Evolutionary conservation across 2,113 vertebrate species (phyloP), one percentile per base, ranked within the genome.

Genomic region (Oreochromis aureus): DNA sequence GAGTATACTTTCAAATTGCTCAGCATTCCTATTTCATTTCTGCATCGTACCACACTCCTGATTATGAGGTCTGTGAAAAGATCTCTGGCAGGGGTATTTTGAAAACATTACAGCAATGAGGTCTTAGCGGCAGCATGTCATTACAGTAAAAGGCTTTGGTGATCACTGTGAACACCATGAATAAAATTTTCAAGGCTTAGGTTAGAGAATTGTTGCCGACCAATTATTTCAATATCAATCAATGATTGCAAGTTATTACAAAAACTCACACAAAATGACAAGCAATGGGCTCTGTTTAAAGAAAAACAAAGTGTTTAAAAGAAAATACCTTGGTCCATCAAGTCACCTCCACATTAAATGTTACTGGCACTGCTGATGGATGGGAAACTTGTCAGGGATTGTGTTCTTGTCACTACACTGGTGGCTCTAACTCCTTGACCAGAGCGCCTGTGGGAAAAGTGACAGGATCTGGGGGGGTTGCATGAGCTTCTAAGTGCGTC

Each of bases 401-500:
- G 32, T 61, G 51, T 86, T 83, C 71, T 85, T 89, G 83, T 89
- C 58, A 66, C 36, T 10, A 61, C 18, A n/a, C n/a, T 53, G 13
- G 16, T 15, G 13, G 41, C 83, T 90, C 53, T 48, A 83, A 83
- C 84, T 71, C 82, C 79, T 61, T 80, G 85, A 24, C 76, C 76
- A 11, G 36, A 86, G 81, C 4, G 27, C 73, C 87, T 87, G 84
- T 76, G 71, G 87, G 89, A 54, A 87, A 81, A 46, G 56, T 85
- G 82, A 86, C 81, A 84, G 87, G 19, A 61, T 83, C 88, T 59
- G 48, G 56, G 82, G 81, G 54, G 69, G 84, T 69, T 48, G 87
- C 4, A 54, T 73, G 76, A 88, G 51, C 24, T 48, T 54, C 6
- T 81, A 81, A 82, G 71, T 86, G 86, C 53, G 69, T 92, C 89